Base-by-base conservation (phyloP, 2,113 vertebrate species). In the Cavia aperea region DNA sequence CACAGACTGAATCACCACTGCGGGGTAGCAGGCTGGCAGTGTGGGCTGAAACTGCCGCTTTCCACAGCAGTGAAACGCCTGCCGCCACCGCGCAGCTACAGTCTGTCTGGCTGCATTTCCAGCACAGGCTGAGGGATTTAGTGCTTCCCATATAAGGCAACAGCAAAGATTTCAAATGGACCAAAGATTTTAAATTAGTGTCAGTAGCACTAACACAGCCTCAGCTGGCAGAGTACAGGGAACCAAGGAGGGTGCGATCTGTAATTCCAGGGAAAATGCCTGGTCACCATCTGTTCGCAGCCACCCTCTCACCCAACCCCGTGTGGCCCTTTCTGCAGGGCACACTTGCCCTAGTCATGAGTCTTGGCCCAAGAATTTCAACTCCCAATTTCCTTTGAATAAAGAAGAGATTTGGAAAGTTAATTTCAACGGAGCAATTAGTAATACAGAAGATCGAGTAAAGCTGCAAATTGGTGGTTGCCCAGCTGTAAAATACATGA, bases 161-260 rank as follows among this genome's bases (percentile, higher is more conserved):
- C n/a, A 58, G 89, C 81, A 88, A 92, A 70, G 56, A 92, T 93
- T 94, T 91, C 75, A 88, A 92, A 93, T 66, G 91, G 84, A 92
- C 96, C 24, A 58, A 92, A 81, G 70, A 85, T 93, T 96, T 93
- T 72, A 73, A 51, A 43, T 85, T 73, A 82, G 46, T 65, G 49
- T 96, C 86, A 88, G 86, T 23, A 87, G 84, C 72, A 91, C 63
- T 19, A 58, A 93, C 2, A 1, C 56, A 86, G 87, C 85, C 89
- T 95, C 77, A 82, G 66, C 87, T 92, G 94, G 93, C 89, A 72
- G 56, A 89, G 26, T 4, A 24, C 65, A 66, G 54, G 39, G 36
- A 60, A 78, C 70, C 23, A 62, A 68, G 51, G 56, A 66, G 11
- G 13, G 58, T 78, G 70, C 70, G 56, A 65, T 93, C 89, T 89